Percentiles rank a stretch among this genome's conserved stretches.
Conservation (phyloP, 2,888 invertebrate species). For the Nowickia ferox region DNA sequence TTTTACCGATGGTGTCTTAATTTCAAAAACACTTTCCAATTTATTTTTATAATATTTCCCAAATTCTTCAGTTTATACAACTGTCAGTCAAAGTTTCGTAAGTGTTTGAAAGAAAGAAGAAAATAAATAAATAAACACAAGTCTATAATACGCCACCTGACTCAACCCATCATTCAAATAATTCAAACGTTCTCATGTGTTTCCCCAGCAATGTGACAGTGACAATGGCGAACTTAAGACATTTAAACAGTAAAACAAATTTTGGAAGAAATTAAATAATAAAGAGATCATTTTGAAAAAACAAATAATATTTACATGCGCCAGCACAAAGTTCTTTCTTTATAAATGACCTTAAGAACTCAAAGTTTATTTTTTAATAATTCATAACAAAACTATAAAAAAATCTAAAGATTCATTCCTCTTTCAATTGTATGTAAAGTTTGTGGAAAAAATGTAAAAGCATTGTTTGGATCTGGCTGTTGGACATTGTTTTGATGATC, state of each 20-base stretch:
- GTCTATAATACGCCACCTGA: constrained; percentile 57
- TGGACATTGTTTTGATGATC: constrained; percentile 69
- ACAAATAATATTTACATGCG: constrained; percentile 7
- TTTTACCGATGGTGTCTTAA: background rate
- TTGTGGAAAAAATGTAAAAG: constrained; percentile 23
- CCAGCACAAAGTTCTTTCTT: background rate
- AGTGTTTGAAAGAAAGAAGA: constrained; percentile 27
- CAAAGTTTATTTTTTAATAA: constrained; percentile 21
- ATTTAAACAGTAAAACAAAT: constrained; percentile 31
- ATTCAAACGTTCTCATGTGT: constrained; percentile 17
- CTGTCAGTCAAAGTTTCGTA: constrained; percentile 63
- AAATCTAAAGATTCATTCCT: constrained; percentile 28
- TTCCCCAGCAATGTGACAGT: constrained; percentile 47
- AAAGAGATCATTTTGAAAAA: constrained; percentile 17
- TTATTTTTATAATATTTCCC: background rate
- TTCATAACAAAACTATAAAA: constrained; percentile 25
- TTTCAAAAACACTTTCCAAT: constrained; percentile 3
- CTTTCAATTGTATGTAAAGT: constrained; percentile 39
- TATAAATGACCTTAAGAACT: constrained; percentile 42
- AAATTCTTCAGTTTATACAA: constrained; percentile 37
- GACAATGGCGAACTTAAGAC: constrained; percentile 56
- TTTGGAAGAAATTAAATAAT: constrained; percentile 15
- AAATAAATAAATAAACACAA: background rate
- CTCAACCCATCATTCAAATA: constrained; percentile 59
- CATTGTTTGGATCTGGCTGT: constrained; percentile 67